These are phyloP conservation scores for Charaxes varanes DNA, from an alignment of 1,140 invertebrate species.

Conservation along the genomic window DNA sequence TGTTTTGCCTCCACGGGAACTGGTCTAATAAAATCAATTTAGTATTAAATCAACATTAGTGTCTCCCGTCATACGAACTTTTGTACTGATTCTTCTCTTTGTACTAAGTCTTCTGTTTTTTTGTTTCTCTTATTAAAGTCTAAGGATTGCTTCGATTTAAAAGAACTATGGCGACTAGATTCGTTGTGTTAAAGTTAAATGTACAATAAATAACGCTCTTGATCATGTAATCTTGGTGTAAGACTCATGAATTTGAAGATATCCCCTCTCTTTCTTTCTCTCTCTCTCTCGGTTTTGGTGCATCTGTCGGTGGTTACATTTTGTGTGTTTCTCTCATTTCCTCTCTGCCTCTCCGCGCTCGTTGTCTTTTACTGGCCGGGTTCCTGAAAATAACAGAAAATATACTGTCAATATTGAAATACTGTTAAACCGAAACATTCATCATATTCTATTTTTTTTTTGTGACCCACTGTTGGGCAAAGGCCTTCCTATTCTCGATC, in stretches of 20 bases:
- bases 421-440: no score
- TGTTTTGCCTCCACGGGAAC: conserved; percentile 36
- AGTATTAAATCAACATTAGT: conserved; percentile 60
- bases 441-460: no score
- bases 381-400: conserved; percentile 46
- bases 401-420: background rate
- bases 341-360: conserved; percentile 20
- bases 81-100: conserved; percentile 58
- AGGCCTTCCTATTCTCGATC: no score
- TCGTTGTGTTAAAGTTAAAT: conserved; percentile 61
- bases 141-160: conserved; percentile 63
- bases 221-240: conserved; percentile 57
- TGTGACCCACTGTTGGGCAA: no score
- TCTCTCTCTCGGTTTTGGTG: conserved; percentile 34
- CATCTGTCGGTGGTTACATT: conserved; percentile 64
- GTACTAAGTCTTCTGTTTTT: conserved; percentile 46
- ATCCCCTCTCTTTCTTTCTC: no score
- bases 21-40: conserved; percentile 62
- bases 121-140: conserved; percentile 36
- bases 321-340: conserved; percentile 30
- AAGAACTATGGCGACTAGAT: conserved; percentile 67
- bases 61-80: conserved; percentile 34
- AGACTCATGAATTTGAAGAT: conserved; percentile 59
- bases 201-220: conserved; percentile 54
- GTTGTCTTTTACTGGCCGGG: conserved; percentile 20